Percentiles rank a stretch among this genome's conserved stretches.
Conservation (phyloP, 2,113 vertebrate genomes). For the Uria lomvia region DNA sequence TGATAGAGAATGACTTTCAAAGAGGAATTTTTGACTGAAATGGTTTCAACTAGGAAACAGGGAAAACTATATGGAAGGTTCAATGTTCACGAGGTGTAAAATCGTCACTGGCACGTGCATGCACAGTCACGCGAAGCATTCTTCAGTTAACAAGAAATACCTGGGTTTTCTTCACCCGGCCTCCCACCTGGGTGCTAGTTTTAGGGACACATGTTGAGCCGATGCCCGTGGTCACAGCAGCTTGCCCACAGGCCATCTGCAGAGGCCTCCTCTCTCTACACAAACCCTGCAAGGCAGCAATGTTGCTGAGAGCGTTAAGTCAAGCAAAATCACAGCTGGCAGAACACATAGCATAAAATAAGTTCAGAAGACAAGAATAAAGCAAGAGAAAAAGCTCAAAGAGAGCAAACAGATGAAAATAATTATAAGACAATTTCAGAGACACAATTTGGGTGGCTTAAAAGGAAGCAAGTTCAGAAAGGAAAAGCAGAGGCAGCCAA, state of each 20-base stretch:
- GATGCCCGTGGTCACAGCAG: background rate
- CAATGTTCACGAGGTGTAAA: background rate
- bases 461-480: background rate
- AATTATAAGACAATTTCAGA: background rate
- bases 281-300: background rate
- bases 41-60: background rate
- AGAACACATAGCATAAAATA: background rate
- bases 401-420: background rate
- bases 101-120: accelerated
- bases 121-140: background rate
- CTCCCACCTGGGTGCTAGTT: background rate
- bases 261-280: background rate
- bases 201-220: background rate
- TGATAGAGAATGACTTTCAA: background rate
- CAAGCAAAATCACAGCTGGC: background rate
- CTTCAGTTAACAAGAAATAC: background rate
- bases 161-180: background rate
- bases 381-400: background rate
- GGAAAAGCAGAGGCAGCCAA: background rate
- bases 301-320: background rate
- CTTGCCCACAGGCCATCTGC: background rate
- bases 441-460: conserved; percentile 1
- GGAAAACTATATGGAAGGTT: background rate
- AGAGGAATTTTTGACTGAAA: background rate
- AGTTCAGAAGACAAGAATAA: conserved; percentile 1